Evolutionary conservation across 2,113 vertebrate genomes (phyloP).

Genomic region (Cyanoderma ruficeps): DNA sequence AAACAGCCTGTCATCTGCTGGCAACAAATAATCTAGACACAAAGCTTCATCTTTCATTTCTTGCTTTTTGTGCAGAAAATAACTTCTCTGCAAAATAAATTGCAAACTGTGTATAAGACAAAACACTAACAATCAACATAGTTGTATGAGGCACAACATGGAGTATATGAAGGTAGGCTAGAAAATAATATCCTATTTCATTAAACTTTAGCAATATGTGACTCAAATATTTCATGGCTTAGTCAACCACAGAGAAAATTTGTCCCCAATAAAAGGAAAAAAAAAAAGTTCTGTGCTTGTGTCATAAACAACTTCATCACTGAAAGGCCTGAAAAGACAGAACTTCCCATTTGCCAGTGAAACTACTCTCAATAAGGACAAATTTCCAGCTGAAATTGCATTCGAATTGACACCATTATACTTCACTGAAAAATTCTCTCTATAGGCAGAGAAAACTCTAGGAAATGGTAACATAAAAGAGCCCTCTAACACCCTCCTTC

Average conservation of each 20-base stretch:
- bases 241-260: neutral
- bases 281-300: neutral
- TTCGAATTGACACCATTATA: conserved; percentile 13
- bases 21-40: neutral
- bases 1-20: neutral
- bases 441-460: neutral
- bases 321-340: neutral
- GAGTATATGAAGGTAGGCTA: neutral
- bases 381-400: neutral
- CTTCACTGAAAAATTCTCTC: neutral
- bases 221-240: neutral
- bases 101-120: neutral
- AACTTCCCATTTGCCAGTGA: neutral
- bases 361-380: neutral
- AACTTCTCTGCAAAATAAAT: neutral
- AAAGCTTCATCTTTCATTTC: neutral
- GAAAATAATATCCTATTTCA: neutral
- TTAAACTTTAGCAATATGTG: neutral
- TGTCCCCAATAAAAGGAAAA: neutral
- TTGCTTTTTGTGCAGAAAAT: neutral
- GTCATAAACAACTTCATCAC: neutral
- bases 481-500: neutral
- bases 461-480: neutral
- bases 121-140: neutral
- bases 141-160: neutral